Percentiles rank a stretch among this genome's conserved stretches.
These are phyloP conservation scores for Ceriagrion tenellum DNA, from an alignment of 2,888 invertebrate species.

Conservation along the genomic window DNA sequence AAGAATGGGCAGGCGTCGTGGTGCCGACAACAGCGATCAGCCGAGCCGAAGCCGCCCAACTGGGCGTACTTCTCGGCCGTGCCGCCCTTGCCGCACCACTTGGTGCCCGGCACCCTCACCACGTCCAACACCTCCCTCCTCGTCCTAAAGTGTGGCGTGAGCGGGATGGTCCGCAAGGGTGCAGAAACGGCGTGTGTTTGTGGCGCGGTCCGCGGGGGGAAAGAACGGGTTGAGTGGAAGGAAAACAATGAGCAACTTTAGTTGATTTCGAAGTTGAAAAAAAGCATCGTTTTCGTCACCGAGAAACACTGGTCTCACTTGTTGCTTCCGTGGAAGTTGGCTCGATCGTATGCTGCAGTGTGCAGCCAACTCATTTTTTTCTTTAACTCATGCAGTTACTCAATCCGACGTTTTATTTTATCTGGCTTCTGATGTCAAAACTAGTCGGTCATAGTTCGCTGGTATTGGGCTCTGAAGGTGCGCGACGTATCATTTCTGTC, in stretches of 20 bases:
- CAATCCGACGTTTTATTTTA: no score
- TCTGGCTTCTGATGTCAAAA: no score
- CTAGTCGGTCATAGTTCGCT: no score
- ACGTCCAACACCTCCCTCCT: slow-evolving; percentile 82
- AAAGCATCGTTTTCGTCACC: neutral
- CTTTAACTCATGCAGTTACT: no score
- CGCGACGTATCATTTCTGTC: no score
- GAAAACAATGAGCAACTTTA: slow-evolving; percentile 20
- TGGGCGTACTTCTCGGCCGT: slow-evolving; percentile 89
- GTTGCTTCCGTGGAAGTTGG: slow-evolving; percentile 3
- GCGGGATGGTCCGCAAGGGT: neutral
- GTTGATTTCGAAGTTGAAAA: neutral
- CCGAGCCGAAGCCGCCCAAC: slow-evolving; percentile 89
- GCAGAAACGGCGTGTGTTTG: neutral
- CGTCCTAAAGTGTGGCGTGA: slow-evolving; percentile 75
- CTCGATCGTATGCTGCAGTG: neutral
- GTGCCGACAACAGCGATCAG: slow-evolving; percentile 89
- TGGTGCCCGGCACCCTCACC: slow-evolving; percentile 92
- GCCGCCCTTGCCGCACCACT: slow-evolving; percentile 96
- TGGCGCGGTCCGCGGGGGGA: neutral
- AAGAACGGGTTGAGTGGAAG: neutral
- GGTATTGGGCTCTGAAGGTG: no score
- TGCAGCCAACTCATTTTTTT: neutral
- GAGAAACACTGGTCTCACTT: slow-evolving; percentile 42
- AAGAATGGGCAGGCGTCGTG: slow-evolving; percentile 94